Evolutionary conservation across 2,113 vertebrate species (phyloP).

Genomic region (Lichenostomus cassidix): DNA sequence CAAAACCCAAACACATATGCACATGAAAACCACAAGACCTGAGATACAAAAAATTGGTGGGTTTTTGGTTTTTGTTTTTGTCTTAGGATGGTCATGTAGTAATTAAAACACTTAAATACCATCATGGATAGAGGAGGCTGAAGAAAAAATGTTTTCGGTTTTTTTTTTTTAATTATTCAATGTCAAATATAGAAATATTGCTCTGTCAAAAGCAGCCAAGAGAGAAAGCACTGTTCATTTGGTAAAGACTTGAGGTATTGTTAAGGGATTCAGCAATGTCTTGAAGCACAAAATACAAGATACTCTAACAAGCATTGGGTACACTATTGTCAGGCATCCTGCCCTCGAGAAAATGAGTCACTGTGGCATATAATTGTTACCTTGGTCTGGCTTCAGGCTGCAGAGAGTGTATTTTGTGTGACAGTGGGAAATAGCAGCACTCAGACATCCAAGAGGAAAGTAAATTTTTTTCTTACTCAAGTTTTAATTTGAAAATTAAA

Average conservation of each 20-base stretch:
- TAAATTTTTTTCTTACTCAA: background rate
- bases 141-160: background rate
- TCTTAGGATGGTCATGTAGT: background rate
- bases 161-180: background rate
- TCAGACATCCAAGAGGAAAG: background rate
- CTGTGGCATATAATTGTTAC: background rate
- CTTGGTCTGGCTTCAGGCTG: background rate
- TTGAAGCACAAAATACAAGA: background rate
- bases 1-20: accelerated
- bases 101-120: background rate
- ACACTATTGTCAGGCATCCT: background rate
- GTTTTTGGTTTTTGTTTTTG: background rate
- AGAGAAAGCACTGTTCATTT: background rate
- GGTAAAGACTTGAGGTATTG: background rate
- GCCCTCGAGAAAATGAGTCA: background rate
- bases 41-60: background rate
- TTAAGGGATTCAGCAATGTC: background rate
- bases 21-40: background rate
- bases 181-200: background rate
- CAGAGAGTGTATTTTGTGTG: background rate
- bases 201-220: background rate
- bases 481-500: background rate
- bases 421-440: background rate
- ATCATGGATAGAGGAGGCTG: background rate
- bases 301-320: background rate